Base-by-base conservation (phyloP, 1,140 invertebrate genomes). In the Trigoniulus corallinus region DNA sequence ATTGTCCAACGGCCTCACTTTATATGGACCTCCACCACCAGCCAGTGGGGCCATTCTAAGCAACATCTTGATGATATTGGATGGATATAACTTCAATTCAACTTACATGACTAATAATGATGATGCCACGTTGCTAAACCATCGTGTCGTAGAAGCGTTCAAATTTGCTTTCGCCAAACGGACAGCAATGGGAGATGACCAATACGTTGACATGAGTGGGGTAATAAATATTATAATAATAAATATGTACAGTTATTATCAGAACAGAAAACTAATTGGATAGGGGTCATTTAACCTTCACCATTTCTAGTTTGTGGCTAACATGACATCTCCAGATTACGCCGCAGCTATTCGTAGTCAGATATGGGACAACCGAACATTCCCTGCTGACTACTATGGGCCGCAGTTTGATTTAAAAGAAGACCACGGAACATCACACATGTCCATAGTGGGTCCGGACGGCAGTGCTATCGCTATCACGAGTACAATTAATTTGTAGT, bases 391-490 rank as follows among this genome's bases (percentile, higher is more conserved):
- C 57, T 91, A 91, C 61, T 44, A 44, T 24, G 83, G 82, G 0
- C 79, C 76, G 0, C 66, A 72, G 1, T 71, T 71, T 27, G 67
- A 69, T 43, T 66, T 64, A 34, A 54, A 67, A 0, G 72, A 79
- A 20, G 81, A 89, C 64, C 73, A 82, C 51, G 93, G 93, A 21
- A 98, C 93, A 0, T 79, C 91, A 0, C 92, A 98, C 61, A 74
- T 96, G 24, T 85, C 83, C 1, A 76, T 97, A 20, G 65, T 96
- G 41, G 81, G 79, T 3, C 72, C 74, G 1, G 78, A 89, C 64
- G 93, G 94, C 0, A 85, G 93, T 70, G 94, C 92, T 15, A 84
- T 96, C 12, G 80, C 87, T 1, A 77, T 88, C 25, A 97, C 93
- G 1, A 88, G 85, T 59, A 91, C 88, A 7, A 77, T 98, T 10